Evolutionary conservation across 1,140 invertebrate species (phyloP).

Genomic region (Dendroctonus ponderosae): DNA sequence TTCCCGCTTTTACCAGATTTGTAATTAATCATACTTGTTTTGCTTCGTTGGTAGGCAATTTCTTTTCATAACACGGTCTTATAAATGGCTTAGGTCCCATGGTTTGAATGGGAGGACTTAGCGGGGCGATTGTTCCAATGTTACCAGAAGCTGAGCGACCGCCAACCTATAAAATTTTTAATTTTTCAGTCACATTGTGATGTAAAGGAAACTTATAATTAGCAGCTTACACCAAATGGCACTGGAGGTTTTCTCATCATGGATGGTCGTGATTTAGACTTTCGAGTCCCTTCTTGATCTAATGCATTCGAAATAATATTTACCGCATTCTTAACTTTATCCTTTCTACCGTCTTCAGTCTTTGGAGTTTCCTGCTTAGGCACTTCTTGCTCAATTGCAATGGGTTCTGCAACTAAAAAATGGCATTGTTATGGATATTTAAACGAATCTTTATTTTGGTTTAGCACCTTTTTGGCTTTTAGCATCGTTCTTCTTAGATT

Average conservation of each 20-base stretch:
- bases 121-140: slow-evolving; percentile 45
- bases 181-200: background rate
- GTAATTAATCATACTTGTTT: slow-evolving; percentile 21
- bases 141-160: slow-evolving; percentile 55
- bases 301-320: slow-evolving; percentile 61
- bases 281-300: slow-evolving; percentile 55
- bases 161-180: slow-evolving; percentile 27
- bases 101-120: slow-evolving; percentile 39
- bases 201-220: background rate
- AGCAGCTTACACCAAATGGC: slow-evolving; percentile 53
- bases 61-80: slow-evolving; percentile 35
- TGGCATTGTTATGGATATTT: background rate
- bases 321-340: slow-evolving; percentile 57
- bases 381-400: slow-evolving; percentile 10
- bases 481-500: slow-evolving; percentile 39
- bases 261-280: slow-evolving; percentile 52
- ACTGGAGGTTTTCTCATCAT: slow-evolving; percentile 58
- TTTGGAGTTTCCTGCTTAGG: slow-evolving; percentile 42
- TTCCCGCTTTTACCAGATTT: background rate
- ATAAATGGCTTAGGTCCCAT: slow-evolving; percentile 42
- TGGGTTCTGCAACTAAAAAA: background rate
- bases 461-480: slow-evolving; percentile 25
- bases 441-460: background rate
- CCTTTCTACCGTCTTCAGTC: slow-evolving; percentile 51
- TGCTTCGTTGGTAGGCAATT: slow-evolving; percentile 22